Percentiles rank a stretch among this genome's conserved stretches.
These are phyloP conservation scores for Otolemur crassicaudatus DNA, from an alignment of 2,797 vertebrate genomes.

Conservation along the genomic window DNA sequence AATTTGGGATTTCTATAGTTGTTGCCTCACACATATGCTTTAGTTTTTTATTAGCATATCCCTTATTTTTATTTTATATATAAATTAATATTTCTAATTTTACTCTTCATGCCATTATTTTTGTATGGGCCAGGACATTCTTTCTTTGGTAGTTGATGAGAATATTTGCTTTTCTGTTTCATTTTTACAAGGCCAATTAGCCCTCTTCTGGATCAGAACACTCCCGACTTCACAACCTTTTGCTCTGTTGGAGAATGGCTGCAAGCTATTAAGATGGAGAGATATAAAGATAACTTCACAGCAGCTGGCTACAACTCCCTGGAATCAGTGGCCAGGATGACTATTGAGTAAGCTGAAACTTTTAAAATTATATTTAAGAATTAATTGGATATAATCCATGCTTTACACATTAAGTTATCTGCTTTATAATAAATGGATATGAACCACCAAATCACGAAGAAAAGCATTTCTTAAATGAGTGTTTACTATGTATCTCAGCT, in stretches of 20 bases:
- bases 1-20: not conserved
- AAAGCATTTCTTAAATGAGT: not conserved
- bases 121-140: constrained; percentile 68
- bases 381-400: constrained; percentile 61
- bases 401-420: not conserved
- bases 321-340: constrained; percentile 99
- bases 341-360: constrained; percentile 95
- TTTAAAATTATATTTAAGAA: constrained; percentile 78
- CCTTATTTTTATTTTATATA: not conserved
- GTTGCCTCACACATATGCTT: not conserved
- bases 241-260: constrained; percentile 98
- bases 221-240: constrained; percentile 97
- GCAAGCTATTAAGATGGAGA: constrained; percentile 99
- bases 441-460: not conserved
- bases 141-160: constrained; percentile 55
- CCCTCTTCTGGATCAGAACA: constrained; percentile 98
- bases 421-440: not conserved
- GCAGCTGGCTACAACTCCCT: constrained; percentile 98
- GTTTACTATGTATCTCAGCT: not conserved
- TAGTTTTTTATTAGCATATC: not conserved
- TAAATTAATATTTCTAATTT: constrained; percentile 64
- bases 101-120: constrained; percentile 56
- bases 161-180: constrained; percentile 77
- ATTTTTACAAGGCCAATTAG: constrained; percentile 94
- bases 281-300: constrained; percentile 99